Evolutionary conservation across 2,113 vertebrate genomes (phyloP).

Genomic region (Panthera tigris): DNA sequence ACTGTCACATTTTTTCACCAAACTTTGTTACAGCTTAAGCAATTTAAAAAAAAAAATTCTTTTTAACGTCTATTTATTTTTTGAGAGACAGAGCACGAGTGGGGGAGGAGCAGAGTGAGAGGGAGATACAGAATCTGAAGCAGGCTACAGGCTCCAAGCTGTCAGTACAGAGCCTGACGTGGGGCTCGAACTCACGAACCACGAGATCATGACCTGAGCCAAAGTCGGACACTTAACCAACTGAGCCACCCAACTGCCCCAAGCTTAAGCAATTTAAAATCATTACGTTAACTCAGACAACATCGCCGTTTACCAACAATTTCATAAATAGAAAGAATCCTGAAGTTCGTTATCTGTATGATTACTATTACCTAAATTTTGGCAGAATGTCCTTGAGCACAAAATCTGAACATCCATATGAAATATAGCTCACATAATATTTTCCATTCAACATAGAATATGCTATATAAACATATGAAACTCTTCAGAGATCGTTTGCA

Average conservation of each 20-base stretch:
- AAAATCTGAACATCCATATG: background rate
- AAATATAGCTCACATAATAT: background rate
- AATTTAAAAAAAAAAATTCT: background rate
- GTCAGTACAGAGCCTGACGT: too few species aligned
- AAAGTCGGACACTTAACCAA: too few species aligned
- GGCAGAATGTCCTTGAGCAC: background rate
- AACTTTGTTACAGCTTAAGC: background rate
- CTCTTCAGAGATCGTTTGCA: background rate
- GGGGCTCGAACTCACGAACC: too few species aligned
- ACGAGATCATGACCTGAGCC: too few species aligned
- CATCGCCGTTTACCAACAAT: background rate
- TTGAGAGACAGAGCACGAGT: too few species aligned
- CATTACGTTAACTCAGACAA: background rate
- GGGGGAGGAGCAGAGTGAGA: too few species aligned
- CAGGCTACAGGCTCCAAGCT: too few species aligned
- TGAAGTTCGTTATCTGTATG: background rate
- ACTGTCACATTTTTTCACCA: background rate
- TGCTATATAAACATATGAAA: background rate
- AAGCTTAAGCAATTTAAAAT: constrained; percentile 9
- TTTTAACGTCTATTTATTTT: too few species aligned
- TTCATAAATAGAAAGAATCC: background rate
- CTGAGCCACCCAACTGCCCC: too few species aligned
- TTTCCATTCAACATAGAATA: background rate
- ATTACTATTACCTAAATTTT: background rate
- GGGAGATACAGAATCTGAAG: too few species aligned